Conservation (phyloP, 2,797 vertebrate species). For the Hozukius guyotensis region DNA sequence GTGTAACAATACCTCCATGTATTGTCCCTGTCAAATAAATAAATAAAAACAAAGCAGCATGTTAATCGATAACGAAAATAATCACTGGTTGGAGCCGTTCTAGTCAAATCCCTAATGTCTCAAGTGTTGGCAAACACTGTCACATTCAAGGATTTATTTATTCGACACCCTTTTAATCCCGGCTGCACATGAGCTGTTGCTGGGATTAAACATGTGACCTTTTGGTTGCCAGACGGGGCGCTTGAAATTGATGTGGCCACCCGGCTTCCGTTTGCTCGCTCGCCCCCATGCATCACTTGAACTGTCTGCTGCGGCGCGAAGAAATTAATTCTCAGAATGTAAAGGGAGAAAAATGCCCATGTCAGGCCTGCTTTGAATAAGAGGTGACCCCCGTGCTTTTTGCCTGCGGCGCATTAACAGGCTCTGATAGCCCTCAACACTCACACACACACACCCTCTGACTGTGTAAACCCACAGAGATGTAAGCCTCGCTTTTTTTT, state of each 20-base stretch:
- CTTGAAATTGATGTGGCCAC: slow-evolving; percentile 56
- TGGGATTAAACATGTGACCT: slow-evolving; percentile 67
- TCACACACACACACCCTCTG: slow-evolving; percentile 3
- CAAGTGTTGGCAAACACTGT: slow-evolving; percentile 9
- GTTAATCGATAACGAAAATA: neutral
- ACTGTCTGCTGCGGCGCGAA: slow-evolving; percentile 22
- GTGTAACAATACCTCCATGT: too few relatives aligned
- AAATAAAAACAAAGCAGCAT: neutral
- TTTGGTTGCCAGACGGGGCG: slow-evolving; percentile 35
- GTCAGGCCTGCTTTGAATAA: slow-evolving; percentile 55
- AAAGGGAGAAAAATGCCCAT: slow-evolving; percentile 46
- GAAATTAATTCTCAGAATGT: slow-evolving; percentile 59
- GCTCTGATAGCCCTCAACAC: slow-evolving; percentile 33
- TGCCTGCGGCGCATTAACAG: slow-evolving; percentile 41
- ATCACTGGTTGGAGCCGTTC: neutral
- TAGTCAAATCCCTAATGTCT: neutral
- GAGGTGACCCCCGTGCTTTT: slow-evolving; percentile 57
- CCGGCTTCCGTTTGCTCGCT: neutral
- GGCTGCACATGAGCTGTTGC: slow-evolving; percentile 34
- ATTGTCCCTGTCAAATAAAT: too few relatives aligned
- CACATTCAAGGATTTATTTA: slow-evolving; percentile 5
- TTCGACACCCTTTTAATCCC: slow-evolving; percentile 45
- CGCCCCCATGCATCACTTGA: slow-evolving; percentile 23
- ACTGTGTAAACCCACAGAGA: slow-evolving; percentile 41
- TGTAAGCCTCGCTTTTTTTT: slow-evolving; percentile 49